These are phyloP conservation scores for Schizothorax lantsangensis DNA, from an alignment of 2,797 vertebrate genomes.

Conservation along the genomic window DNA sequence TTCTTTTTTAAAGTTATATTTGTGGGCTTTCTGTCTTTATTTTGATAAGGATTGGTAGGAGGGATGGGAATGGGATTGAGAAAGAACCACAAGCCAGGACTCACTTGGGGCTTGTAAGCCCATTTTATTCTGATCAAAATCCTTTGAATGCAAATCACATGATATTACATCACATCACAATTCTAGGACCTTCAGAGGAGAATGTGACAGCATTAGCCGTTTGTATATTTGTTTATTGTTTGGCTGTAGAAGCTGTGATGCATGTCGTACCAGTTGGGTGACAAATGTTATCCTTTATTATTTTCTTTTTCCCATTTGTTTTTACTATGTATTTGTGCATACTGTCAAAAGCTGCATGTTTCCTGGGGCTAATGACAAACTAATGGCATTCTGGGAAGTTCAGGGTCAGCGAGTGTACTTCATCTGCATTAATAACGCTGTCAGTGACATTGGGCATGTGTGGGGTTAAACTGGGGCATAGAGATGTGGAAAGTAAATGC, in stretches of 20 bases:
- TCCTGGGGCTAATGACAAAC: conserved; percentile 41
- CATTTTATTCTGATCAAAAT: background rate
- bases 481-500: background rate
- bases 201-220: background rate
- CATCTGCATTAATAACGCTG: conserved; percentile 32
- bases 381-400: conserved; percentile 44
- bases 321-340: conserved; percentile 6
- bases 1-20: background rate
- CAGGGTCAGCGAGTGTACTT: conserved; percentile 33
- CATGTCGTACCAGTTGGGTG: background rate
- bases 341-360: conserved; percentile 34
- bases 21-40: background rate
- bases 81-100: background rate
- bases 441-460: conserved; percentile 43
- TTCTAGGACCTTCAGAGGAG: background rate
- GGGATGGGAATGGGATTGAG: background rate
- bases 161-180: background rate
- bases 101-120: background rate
- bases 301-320: conserved; percentile 4
- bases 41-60: background rate
- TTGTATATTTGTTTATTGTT: background rate
- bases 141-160: background rate
- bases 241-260: background rate
- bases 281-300: conserved; percentile 1
- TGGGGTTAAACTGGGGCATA: conserved; percentile 16